phyloP scores from a whole-genome alignment of 2,113 vertebrate species.

The Elephantulus edwardii region DNA sequence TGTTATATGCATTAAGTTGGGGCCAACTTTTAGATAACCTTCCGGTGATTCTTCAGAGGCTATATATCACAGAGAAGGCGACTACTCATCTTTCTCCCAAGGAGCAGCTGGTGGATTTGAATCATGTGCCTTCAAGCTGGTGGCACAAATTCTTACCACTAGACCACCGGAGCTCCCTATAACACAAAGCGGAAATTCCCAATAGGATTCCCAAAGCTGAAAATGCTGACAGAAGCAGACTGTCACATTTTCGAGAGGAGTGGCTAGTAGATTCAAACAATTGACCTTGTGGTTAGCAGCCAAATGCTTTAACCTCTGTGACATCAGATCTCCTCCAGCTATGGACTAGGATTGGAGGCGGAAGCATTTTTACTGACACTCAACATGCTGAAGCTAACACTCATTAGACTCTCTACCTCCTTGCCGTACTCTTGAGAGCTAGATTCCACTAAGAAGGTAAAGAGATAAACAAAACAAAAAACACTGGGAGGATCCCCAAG shows the following conservation, averaged over 20 bases:
- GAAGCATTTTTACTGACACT: background rate
- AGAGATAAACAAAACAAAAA: slow-evolving; percentile 69
- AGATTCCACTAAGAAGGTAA: slow-evolving; percentile 47
- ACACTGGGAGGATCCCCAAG: slow-evolving; percentile 39
- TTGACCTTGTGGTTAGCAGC: background rate
- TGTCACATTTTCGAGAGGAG: background rate
- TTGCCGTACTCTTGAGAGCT: slow-evolving; percentile 45
- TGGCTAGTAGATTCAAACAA: background rate
- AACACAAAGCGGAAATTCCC: too few species aligned
- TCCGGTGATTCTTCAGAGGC: too few species aligned
- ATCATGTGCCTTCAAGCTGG: too few species aligned
- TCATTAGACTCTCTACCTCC: slow-evolving; percentile 49
- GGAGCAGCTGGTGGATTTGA: too few species aligned
- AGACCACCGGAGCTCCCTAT: background rate
- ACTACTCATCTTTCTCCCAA: too few species aligned
- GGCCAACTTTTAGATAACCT: too few species aligned
- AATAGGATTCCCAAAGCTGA: background rate
- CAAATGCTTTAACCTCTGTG: too few species aligned
- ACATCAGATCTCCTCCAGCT: too few species aligned
- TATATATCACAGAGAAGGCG: too few species aligned
- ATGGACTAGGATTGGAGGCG: background rate
- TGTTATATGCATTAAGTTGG: too few species aligned
- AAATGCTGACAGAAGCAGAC: background rate
- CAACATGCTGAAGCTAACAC: background rate
- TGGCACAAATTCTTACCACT: too few species aligned